Evolutionary conservation across 1,140 invertebrate species (phyloP).

Genomic region (Drusus annulatus): DNA sequence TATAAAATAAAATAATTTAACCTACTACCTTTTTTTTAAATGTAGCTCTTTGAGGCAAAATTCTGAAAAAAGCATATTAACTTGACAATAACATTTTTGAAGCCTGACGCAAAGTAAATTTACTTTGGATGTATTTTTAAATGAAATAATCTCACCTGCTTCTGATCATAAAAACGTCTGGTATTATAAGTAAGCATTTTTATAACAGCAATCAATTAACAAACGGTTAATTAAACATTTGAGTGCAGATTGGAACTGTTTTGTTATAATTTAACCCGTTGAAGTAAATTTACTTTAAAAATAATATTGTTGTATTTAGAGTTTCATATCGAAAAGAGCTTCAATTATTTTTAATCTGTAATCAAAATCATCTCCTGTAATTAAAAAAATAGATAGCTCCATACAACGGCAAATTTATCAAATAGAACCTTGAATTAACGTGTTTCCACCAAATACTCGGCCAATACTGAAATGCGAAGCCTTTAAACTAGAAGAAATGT

Average conservation of each 20-base stretch:
- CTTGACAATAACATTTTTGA: too few species aligned
- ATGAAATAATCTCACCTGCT: conserved; percentile 33
- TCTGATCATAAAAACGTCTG: conserved; percentile 29
- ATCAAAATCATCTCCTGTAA: background rate
- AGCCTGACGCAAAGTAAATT: too few species aligned
- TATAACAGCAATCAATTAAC: background rate
- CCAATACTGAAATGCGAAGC: background rate
- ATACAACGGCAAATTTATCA: too few species aligned
- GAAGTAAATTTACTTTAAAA: too few species aligned
- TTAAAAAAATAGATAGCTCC: background rate
- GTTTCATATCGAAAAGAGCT: too few species aligned
- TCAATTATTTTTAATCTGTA: background rate
- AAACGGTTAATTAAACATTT: background rate
- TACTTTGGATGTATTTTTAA: background rate
- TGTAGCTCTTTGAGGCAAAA: too few species aligned
- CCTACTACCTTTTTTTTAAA: too few species aligned
- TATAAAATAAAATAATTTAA: too few species aligned
- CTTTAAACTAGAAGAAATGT: conserved; percentile 6
- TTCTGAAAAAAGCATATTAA: too few species aligned
- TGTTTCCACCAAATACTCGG: conserved; percentile 5
- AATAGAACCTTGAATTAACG: background rate
- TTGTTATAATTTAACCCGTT: background rate
- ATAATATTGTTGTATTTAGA: too few species aligned
- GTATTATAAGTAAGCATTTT: conserved; percentile 38
- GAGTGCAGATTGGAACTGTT: background rate